Percentiles rank a stretch among this genome's conserved stretches.
Conservation (phyloP, 2,888 invertebrate species). For the Drosophila recens region DNA sequence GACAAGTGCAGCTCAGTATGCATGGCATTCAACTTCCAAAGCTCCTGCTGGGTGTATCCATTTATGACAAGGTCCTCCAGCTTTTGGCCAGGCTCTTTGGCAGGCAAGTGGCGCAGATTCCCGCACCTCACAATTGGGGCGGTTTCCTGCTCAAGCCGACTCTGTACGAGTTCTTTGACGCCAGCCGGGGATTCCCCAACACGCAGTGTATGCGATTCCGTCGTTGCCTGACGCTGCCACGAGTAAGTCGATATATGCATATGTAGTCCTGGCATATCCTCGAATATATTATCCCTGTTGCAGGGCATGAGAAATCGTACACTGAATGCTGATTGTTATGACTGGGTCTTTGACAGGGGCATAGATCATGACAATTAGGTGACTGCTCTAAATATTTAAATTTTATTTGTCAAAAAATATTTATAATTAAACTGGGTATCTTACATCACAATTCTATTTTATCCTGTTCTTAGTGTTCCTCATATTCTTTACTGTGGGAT, state of each 20-base stretch:
- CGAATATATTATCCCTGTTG: neutral
- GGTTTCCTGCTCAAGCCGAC: constrained; percentile 94
- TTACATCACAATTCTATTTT: no score
- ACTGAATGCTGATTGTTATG: constrained; percentile 40
- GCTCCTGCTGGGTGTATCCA: neutral
- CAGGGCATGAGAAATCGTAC: constrained; percentile 43
- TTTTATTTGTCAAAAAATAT: neutral
- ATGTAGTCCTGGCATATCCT: neutral
- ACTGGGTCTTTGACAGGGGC: constrained; percentile 58
- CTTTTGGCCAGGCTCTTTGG: constrained; percentile 69
- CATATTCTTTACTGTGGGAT: no score
- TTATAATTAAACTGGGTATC: no score
- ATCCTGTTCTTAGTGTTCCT: no score
- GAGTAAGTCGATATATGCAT: constrained; percentile 42
- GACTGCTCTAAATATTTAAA: neutral
- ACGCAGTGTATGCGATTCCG: constrained; percentile 49
- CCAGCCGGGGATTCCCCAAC: neutral
- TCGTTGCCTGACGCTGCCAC: constrained; percentile 53
- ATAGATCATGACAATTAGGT: constrained; percentile 11
- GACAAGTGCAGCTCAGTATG: constrained; percentile 90
- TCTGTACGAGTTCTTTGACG: constrained; percentile 93
- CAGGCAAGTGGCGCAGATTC: constrained; percentile 85
- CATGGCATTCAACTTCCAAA: constrained; percentile 9
- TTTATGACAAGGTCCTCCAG: constrained; percentile 16
- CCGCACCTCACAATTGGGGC: constrained; percentile 93